Evolutionary conservation across 64 coral and sea anemone species (phyloP).

Genomic region (Pachyseris speciosa): DNA sequence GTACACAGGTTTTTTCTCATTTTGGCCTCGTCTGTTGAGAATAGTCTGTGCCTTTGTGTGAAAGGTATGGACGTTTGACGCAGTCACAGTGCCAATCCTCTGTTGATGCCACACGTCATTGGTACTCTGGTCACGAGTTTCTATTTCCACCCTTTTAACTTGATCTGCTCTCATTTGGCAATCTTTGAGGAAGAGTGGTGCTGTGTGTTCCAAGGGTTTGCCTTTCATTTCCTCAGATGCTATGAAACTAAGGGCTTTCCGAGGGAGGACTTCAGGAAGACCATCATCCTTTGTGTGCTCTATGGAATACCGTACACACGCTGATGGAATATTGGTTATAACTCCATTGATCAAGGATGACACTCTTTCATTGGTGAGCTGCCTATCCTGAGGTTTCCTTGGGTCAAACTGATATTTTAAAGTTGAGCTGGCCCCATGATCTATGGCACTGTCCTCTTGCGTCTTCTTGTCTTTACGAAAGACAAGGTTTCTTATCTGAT

Average conservation of each 20-base stretch:
- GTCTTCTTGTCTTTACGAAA: too few species aligned
- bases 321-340: not conserved
- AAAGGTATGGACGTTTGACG: slow-evolving; percentile 58
- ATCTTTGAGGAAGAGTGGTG: not conserved
- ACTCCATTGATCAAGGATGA: slow-evolving; percentile 31
- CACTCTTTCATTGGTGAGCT: slow-evolving; percentile 49
- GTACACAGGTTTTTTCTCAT: slow-evolving; percentile 16
- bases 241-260: slow-evolving; percentile 48
- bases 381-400: too few species aligned
- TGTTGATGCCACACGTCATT: slow-evolving; percentile 26
- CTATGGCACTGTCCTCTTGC: too few species aligned
- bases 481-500: slow-evolving; percentile 32
- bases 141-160: slow-evolving; percentile 59
- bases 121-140: slow-evolving; percentile 26
- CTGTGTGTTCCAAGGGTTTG: slow-evolving; percentile 39
- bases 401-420: slow-evolving; percentile 69
- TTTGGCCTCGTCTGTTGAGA: slow-evolving; percentile 40
- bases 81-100: slow-evolving; percentile 45
- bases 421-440: not conserved
- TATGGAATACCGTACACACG: too few species aligned
- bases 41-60: slow-evolving; percentile 54
- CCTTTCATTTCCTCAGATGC: slow-evolving; percentile 47
- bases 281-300: too few species aligned
- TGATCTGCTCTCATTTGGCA: too few species aligned
- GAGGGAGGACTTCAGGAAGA: slow-evolving; percentile 33